phyloP scores from a whole-genome alignment of 2,888 invertebrate genomes.

The Mythimna loreyi region DNA sequence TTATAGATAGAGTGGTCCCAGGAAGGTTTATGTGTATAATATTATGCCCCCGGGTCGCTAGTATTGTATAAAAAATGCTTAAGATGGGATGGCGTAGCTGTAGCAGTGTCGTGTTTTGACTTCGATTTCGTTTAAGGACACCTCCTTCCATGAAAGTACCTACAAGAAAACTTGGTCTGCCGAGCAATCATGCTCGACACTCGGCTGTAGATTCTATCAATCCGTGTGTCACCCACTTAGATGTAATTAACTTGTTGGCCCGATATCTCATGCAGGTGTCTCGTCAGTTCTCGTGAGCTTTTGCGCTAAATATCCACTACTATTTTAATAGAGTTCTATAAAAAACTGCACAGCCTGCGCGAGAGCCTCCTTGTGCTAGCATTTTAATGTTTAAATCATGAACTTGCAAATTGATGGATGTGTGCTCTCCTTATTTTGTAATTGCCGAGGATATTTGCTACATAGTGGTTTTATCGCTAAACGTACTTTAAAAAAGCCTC shows the following conservation, averaged over 20 bases:
- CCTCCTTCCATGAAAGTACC: too few species aligned
- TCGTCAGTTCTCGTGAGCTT: slow-evolving; percentile 51
- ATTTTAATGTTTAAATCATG: slow-evolving; percentile 42
- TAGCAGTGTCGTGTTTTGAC: too few species aligned
- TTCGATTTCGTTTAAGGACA: too few species aligned
- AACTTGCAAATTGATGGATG: slow-evolving; percentile 11
- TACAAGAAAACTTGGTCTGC: background rate
- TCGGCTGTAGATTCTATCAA: background rate
- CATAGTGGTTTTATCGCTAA: background rate
- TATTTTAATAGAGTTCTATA: slow-evolving; percentile 51
- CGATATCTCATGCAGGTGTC: slow-evolving; percentile 65
- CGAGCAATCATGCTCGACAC: background rate
- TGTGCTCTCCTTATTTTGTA: slow-evolving; percentile 12
- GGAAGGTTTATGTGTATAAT: too few species aligned
- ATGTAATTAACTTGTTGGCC: slow-evolving; percentile 72
- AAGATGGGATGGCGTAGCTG: too few species aligned
- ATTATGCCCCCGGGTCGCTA: too few species aligned
- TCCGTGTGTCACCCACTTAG: slow-evolving; percentile 51
- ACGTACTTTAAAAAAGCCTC: background rate
- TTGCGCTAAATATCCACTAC: slow-evolving; percentile 59
- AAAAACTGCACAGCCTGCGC: slow-evolving; percentile 36
- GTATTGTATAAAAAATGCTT: too few species aligned
- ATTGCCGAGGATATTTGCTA: background rate
- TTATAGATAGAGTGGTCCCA: too few species aligned
- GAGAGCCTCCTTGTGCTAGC: slow-evolving; percentile 15